Percentiles rank a stretch among this genome's conserved stretches.
Conservation (phyloP, 2,888 invertebrate genomes). For the Aphelenchoides bicaudatus region DNA sequence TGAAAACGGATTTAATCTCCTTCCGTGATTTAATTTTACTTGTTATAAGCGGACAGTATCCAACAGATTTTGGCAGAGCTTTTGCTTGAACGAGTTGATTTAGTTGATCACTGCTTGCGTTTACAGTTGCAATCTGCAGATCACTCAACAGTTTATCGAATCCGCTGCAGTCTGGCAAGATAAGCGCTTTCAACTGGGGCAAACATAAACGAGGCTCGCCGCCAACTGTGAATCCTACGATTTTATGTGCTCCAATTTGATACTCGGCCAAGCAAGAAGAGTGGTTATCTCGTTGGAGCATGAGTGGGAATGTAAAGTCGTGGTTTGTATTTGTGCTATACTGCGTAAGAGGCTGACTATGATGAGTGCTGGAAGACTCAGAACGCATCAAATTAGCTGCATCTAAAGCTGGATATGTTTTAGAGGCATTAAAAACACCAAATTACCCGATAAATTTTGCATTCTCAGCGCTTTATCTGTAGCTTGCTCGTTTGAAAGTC, state of each 20-base stretch:
- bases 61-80: slow-evolving; percentile 1
- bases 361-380: too few species aligned
- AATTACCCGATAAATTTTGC: too few species aligned
- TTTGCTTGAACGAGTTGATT: not conserved
- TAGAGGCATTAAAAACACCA: too few species aligned
- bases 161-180: slow-evolving; percentile 7
- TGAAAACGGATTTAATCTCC: not conserved
- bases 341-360: too few species aligned
- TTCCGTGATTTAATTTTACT: not conserved
- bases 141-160: not conserved
- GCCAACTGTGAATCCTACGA: not conserved
- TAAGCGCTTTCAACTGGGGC: not conserved
- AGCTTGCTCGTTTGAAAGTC: too few species aligned
- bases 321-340: too few species aligned
- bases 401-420: too few species aligned
- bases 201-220: slow-evolving; percentile 8
- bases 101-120: not conserved
- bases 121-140: not conserved
- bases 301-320: not conserved
- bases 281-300: slow-evolving; percentile 2
- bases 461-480: too few species aligned
- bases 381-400: too few species aligned
- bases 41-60: too few species aligned
- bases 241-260: not conserved
- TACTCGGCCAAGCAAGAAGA: not conserved